Evolutionary conservation across 2,113 vertebrate species (phyloP).

Genomic region (Pica pica): DNA sequence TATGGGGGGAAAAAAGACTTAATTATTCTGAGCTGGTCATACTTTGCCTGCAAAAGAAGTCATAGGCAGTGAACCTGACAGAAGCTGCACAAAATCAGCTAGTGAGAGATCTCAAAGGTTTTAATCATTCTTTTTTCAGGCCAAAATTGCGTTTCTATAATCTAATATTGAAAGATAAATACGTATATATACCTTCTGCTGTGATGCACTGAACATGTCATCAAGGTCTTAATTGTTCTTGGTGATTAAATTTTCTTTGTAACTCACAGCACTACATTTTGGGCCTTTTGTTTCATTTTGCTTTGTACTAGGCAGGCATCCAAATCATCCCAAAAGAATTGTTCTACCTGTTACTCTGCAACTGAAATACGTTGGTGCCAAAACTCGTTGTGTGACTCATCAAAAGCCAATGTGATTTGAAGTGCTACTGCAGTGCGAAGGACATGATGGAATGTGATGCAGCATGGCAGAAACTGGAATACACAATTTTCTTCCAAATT

Average conservation of each 20-base stretch:
- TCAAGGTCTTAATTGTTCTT: background rate
- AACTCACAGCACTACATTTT: background rate
- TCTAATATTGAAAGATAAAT: background rate
- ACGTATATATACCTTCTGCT: background rate
- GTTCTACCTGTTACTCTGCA: conserved; percentile 7
- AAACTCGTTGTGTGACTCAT: background rate
- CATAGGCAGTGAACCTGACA: background rate
- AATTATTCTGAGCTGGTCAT: background rate
- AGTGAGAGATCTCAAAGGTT: background rate
- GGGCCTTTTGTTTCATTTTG: background rate
- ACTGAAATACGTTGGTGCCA: background rate
- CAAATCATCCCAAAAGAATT: background rate
- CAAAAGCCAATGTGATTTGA: background rate
- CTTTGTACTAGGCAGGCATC: background rate
- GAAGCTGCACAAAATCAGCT: background rate
- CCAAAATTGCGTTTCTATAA: background rate
- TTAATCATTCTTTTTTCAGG: background rate
- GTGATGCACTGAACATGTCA: background rate
- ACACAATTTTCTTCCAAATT: background rate
- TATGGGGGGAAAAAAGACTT: background rate
- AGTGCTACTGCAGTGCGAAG: background rate
- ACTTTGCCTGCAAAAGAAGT: background rate
- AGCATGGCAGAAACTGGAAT: background rate
- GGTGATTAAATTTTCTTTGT: background rate
- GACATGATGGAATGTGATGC: background rate